A percentile compares a stretch with the other conserved stretches of the same genome.
phyloP scores from a whole-genome alignment of 2,797 vertebrate genomes.

The Danio tinwini region DNA sequence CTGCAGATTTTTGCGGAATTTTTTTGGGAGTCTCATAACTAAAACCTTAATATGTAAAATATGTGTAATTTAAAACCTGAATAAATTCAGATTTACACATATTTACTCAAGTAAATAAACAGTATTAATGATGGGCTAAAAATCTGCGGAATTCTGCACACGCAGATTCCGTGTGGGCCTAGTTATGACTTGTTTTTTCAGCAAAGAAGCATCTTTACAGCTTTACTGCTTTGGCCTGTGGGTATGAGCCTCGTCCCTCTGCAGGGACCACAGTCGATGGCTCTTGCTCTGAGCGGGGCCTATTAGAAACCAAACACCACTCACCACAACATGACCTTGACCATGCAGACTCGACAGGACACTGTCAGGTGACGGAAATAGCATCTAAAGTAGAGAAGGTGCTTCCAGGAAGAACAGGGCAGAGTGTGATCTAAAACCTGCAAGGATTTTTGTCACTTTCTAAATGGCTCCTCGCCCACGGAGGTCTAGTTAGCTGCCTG shows the following conservation, averaged over 20 bases:
- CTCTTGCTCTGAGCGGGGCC: conserved; percentile 45
- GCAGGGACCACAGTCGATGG: conserved; percentile 38
- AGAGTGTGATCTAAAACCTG: conserved; percentile 34
- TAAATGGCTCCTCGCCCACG: conserved; percentile 18
- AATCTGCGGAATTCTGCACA: no score
- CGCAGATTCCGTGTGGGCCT: no score
- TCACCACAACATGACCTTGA: conserved; percentile 52
- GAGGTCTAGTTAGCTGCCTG: conserved; percentile 7
- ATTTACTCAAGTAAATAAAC: no score
- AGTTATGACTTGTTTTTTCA: not conserved
- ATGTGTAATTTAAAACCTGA: no score
- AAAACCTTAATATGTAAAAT: no score
- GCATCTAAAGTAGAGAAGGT: conserved; percentile 47
- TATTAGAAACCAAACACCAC: conserved; percentile 60
- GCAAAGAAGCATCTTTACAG: not conserved
- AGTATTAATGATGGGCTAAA: no score
- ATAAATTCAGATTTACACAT: no score
- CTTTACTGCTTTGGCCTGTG: not conserved
- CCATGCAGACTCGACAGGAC: conserved; percentile 47
- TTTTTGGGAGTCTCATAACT: no score
- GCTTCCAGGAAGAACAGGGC: conserved; percentile 50
- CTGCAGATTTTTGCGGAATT: no score
- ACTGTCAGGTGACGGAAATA: conserved; percentile 50
- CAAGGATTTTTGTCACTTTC: conserved; percentile 26
- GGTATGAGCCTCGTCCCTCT: conserved; percentile 6